Base-by-base conservation (phyloP, 2,113 vertebrate genomes). In the Hippolais icterina region DNA sequence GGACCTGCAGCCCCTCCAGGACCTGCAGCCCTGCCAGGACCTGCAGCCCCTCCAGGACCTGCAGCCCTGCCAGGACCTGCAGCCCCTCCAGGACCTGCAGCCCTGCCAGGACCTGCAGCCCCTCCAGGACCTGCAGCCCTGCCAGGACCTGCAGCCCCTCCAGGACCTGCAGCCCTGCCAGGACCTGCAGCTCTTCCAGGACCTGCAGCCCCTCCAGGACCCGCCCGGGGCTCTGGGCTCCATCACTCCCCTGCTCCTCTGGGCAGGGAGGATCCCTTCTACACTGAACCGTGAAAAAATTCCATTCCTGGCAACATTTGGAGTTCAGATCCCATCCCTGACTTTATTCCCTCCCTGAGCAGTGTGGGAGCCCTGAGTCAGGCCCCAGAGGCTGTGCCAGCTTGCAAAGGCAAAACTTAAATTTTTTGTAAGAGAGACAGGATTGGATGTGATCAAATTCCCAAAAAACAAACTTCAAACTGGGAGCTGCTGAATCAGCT, bases 201-300 rank as follows among this genome's bases (percentile, higher is more conserved):
- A n/a, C n/a, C n/a, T n/a, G 41, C 41, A 4, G 49, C 41, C 47
- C 29, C 5, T 16, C 28, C 27, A 41, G 77, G 75, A 76, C 16
- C 16, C 1, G 1, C 6, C 9, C 25, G 65, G 21, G 44, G 35
- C 35, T 70, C 86, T 59, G 23, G 20, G 54, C 47, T 50, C 46
- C 79, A 50, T 2, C 1, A 2, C 27, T 41, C 23, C 5, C 1
- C n/a, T 46, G 59, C 59, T 66, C 11, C 46, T 42, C 42, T 0
- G 3, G n/a, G 77, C 44, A 54, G 15, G 20, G 63, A 56, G 64
- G 44, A 56, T 85, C 47, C 23, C 1, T 59, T 33, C 5, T 2
- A 3, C 25, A 16, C 28, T 5, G n/a, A 78, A 42, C 66, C 3
- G 13, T 22, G 41, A 57, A 23, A 23, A 75, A 72, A 66, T 0